A percentile compares a stretch with the other conserved stretches of the same genome.
These are phyloP conservation scores for Cepaea nemoralis DNA, from an alignment of 1,140 invertebrate genomes.

Conservation along the genomic window DNA sequence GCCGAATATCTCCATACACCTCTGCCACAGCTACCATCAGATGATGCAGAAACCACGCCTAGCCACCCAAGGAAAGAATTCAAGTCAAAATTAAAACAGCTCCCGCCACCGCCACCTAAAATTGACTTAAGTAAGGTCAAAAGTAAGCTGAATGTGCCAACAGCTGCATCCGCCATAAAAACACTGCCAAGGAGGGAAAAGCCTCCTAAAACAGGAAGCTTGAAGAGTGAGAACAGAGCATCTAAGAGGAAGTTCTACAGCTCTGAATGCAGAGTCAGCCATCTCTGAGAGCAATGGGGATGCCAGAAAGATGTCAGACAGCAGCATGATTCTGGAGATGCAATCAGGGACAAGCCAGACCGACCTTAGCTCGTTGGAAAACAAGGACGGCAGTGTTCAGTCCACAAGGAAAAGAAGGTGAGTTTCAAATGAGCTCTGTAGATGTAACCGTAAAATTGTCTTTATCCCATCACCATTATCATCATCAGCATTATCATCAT, in stretches of 20 bases:
- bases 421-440: too few species aligned
- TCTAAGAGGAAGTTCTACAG: neutral
- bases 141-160: slow-evolving; percentile 59
- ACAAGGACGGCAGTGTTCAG: too few species aligned
- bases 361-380: too few species aligned
- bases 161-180: slow-evolving; percentile 38
- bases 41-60: slow-evolving; percentile 45
- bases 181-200: slow-evolving; percentile 16
- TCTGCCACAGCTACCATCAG: neutral
- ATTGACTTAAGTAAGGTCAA: slow-evolving; percentile 68
- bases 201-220: slow-evolving; percentile 2
- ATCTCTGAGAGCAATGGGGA: too few species aligned
- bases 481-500: too few species aligned
- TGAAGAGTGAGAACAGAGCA: neutral
- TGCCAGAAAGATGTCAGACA: too few species aligned
- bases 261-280: too few species aligned
- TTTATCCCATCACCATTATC: too few species aligned
- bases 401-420: too few species aligned
- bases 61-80: slow-evolving; percentile 30
- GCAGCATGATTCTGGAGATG: too few species aligned
- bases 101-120: slow-evolving; percentile 49
- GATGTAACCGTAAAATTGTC: too few species aligned
- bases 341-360: too few species aligned
- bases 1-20: slow-evolving; percentile 55
- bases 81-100: slow-evolving; percentile 53